These are phyloP conservation scores for Ariopsis seemanni DNA, from an alignment of 2,113 vertebrate genomes.

Conservation along the genomic window DNA sequence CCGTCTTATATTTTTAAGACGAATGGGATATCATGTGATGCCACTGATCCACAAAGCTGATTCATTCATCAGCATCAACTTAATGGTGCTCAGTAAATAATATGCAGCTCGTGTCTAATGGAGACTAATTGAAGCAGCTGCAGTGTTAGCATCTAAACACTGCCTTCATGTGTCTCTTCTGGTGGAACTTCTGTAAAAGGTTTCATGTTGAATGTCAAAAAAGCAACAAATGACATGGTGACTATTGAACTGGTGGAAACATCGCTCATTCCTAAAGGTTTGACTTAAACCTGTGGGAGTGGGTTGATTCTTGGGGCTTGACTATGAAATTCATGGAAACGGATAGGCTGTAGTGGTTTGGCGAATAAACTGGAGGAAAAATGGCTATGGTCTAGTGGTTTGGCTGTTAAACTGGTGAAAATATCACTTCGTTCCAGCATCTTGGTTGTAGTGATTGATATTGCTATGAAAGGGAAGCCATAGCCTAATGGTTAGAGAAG, in stretches of 20 bases:
- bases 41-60: conserved; percentile 14
- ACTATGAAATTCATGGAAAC: background rate
- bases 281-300: background rate
- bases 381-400: background rate
- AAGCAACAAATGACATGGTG: background rate
- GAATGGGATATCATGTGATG: conserved; percentile 31
- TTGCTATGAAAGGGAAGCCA: no score
- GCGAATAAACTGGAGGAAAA: background rate
- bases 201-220: background rate
- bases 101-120: conserved; percentile 39
- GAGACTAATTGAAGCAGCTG: conserved; percentile 35
- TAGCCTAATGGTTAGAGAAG: no score
- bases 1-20: conserved; percentile 36
- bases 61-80: conserved; percentile 47
- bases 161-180: background rate
- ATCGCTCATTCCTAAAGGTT: background rate
- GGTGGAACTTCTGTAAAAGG: background rate
- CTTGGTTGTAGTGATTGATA: background rate
- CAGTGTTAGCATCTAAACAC: background rate
- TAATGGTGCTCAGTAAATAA: conserved; percentile 45
- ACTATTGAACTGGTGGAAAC: background rate
- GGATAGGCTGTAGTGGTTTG: no score
- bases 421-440: background rate
- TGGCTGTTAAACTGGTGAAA: background rate
- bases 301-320: background rate